These are phyloP conservation scores for Cheumatopsyche charites DNA, from an alignment of 1,140 invertebrate species.

Conservation along the genomic window DNA sequence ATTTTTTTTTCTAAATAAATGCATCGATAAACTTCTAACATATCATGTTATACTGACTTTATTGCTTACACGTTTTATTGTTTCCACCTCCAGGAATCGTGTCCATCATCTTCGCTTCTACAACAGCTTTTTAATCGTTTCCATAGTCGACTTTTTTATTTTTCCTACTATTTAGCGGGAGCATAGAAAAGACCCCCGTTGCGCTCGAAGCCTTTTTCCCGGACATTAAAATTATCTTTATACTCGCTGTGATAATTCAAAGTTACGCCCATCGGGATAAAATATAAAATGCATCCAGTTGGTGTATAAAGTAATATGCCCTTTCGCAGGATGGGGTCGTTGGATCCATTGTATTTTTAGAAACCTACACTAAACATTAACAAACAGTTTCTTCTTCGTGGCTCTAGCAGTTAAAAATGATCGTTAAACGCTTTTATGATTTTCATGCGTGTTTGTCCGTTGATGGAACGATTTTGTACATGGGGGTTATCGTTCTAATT, in stretches of 20 bases:
- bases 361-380: background rate
- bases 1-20: no score
- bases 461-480: background rate
- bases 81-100: background rate
- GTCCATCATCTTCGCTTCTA: background rate
- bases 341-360: background rate
- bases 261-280: conserved; percentile 26
- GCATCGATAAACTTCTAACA: no score
- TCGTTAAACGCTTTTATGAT: no score
- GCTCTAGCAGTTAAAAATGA: background rate
- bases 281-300: background rate
- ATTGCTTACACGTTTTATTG: background rate
- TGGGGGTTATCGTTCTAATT: background rate
- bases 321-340: background rate
- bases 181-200: conserved; percentile 10
- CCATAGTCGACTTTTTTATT: background rate
- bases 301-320: background rate
- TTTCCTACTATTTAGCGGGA: no score
- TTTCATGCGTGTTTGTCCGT: no score
- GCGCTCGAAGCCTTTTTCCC: background rate
- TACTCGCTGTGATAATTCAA: conserved; percentile 25
- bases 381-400: background rate
- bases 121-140: background rate
- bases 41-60: no score
- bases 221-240: conserved; percentile 31